Conservation (phyloP, 92 coral and sea anemone genomes). For the Parazoanthus swiftii region DNA sequence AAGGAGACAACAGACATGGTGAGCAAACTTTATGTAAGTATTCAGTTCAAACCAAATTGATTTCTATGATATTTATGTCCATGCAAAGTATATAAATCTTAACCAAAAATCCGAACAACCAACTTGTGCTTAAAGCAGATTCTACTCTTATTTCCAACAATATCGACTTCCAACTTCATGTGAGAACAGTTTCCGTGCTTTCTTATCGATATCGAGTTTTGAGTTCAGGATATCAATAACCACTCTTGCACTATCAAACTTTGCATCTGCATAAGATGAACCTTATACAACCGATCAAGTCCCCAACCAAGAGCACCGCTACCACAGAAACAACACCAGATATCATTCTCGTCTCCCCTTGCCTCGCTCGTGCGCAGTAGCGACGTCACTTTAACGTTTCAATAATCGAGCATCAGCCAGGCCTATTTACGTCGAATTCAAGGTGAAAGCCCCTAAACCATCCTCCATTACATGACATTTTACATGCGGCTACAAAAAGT, state of each 20-base stretch:
- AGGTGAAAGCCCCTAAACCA: slow-evolving; percentile 40
- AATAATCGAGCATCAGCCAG: slow-evolving; percentile 36
- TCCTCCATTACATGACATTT: slow-evolving; percentile 28
- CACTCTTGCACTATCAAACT: neutral
- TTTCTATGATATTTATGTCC: too few species aligned
- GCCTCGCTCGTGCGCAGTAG: slow-evolving; percentile 21
- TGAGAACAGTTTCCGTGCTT: too few species aligned
- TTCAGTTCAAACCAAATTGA: too few species aligned
- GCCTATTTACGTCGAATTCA: slow-evolving; percentile 30
- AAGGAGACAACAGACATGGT: too few species aligned
- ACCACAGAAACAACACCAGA: slow-evolving; percentile 33
- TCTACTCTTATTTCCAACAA: too few species aligned
- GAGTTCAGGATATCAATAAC: too few species aligned
- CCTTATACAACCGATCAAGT: slow-evolving; percentile 31
- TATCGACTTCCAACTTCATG: too few species aligned
- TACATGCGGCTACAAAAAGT: slow-evolving; percentile 31
- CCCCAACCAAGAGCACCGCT: slow-evolving; percentile 22
- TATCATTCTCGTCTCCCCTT: slow-evolving; percentile 24
- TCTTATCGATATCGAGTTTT: too few species aligned
- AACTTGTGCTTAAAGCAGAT: too few species aligned
- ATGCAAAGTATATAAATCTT: too few species aligned
- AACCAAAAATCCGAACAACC: too few species aligned
- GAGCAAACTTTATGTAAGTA: too few species aligned
- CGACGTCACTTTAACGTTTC: slow-evolving; percentile 28
- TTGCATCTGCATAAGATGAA: slow-evolving; percentile 6